phyloP scores from a whole-genome alignment of 2,113 vertebrate species.

The Melanostigma gelatinosum region DNA sequence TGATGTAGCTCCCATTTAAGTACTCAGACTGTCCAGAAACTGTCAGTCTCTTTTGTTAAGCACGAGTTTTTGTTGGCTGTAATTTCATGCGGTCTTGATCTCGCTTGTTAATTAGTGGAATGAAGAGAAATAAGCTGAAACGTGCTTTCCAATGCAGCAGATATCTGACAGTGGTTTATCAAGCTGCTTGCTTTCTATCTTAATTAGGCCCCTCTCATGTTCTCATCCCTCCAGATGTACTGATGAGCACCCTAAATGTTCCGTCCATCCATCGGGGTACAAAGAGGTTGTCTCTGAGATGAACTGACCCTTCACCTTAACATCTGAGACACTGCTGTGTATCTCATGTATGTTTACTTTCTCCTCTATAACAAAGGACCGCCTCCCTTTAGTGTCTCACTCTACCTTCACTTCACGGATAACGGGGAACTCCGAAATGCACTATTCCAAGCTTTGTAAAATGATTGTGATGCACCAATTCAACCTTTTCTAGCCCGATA shows the following conservation, averaged over 20 bases:
- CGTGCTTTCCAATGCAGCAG: constrained; percentile 85
- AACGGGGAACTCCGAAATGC: background rate
- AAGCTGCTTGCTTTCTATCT: constrained; percentile 85
- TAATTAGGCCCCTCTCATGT: constrained; percentile 80
- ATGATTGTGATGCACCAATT: background rate
- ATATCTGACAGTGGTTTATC: constrained; percentile 87
- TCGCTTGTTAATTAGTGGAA: constrained; percentile 89
- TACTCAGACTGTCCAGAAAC: constrained; percentile 77
- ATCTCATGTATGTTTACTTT: constrained; percentile 14
- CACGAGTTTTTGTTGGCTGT: constrained; percentile 81
- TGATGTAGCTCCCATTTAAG: constrained; percentile 57
- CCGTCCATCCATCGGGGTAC: constrained; percentile 28
- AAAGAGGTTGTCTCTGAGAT: constrained; percentile 14
- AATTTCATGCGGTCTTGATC: constrained; percentile 90
- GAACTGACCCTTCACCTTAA: constrained; percentile 26
- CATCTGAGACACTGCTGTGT: constrained; percentile 21
- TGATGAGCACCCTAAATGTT: constrained; percentile 7
- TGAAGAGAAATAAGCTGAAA: constrained; percentile 87
- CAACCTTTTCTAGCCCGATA: background rate
- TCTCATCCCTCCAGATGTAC: constrained; percentile 53
- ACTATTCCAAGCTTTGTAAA: background rate
- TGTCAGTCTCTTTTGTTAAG: constrained; percentile 86
- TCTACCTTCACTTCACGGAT: background rate
- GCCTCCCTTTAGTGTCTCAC: background rate
- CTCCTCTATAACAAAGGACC: background rate